Evolutionary conservation across 1,140 invertebrate species (phyloP), one percentile per base, ranked within the genome.

Genomic region (Cheumatopsyche charites): DNA sequence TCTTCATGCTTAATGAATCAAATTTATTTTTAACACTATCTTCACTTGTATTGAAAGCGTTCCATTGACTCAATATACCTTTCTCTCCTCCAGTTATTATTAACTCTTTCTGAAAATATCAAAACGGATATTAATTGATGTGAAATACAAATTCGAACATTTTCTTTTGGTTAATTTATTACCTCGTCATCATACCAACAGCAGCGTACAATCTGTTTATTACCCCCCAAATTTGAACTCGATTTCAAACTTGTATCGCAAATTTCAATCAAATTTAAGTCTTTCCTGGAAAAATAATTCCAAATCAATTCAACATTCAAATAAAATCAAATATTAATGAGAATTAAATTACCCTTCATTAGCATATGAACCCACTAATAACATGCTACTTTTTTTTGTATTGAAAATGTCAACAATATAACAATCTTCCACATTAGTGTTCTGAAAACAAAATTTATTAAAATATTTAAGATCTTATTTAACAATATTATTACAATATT

Each of bases 41-140:
- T 5, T 11, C 4, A 43, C 41, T 19, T 5, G 3, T 6, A 26
- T 17, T 62, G 52, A 36, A 13, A 63, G 42, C 71, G 72, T 78
- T 83, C 91, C 91, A 92, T 62, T 90, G 76, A 72, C 86, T 86
- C 9, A 92, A 76, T 49, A 88, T 80, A 17, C 89, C 87, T 13
- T 82, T 81, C 79, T 92, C 91, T 0, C 91, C 91, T 19, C 87
- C 86, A 5, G 90, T 91, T 63, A 91, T 72, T 21, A 92, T 79
- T 61, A 81, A 76, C 71, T 86, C 83, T 71, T 78, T 84, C 88
- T 90, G 78, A 73, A 80, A 78, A 72, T 73, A 78, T 62, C 29
- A 36, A 63, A 49, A 49, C 36, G 41, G 0, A 11, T 19, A n/a
- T 68, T 55, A 15, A 55, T 55, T 25, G 26, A 36, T 36, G 9